Conservation (phyloP, 1,140 invertebrate genomes). For the Harpegnathos saltator region DNA sequence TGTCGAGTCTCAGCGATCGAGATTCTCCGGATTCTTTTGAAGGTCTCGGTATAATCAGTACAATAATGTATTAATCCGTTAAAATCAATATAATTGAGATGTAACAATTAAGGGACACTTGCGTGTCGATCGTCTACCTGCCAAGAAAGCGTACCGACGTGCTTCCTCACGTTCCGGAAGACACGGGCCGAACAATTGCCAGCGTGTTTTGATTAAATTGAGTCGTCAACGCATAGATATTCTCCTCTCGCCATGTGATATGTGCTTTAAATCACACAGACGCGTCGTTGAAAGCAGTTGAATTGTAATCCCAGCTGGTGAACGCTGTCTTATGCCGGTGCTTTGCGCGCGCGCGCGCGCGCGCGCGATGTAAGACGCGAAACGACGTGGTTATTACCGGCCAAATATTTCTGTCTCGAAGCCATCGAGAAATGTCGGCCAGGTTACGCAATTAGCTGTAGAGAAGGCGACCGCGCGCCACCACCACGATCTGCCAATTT, state of each 20-base stretch:
- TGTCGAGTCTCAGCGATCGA: not conserved
- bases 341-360: not conserved
- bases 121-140: not conserved
- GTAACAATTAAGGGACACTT: not conserved
- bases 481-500: slow-evolving; percentile 77
- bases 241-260: not conserved
- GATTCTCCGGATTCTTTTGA: not conserved
- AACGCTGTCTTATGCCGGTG: not conserved
- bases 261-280: slow-evolving; percentile 8
- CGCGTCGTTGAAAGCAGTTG: not conserved
- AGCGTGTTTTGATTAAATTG: slow-evolving; percentile 7
- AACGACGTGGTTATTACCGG: slow-evolving; percentile 54
- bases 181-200: not conserved
- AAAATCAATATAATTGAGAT: too few relatives aligned
- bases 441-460: slow-evolving; percentile 71
- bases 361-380: not conserved
- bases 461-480: slow-evolving; percentile 55
- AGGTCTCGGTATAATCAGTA: not conserved
- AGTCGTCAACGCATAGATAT: not conserved
- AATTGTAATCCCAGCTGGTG: slow-evolving; percentile 5
- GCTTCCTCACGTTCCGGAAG: not conserved
- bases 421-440: slow-evolving; percentile 33
- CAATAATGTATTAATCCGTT: too few relatives aligned
- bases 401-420: slow-evolving; percentile 66
- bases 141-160: not conserved